Evolutionary conservation across 2,113 vertebrate genomes (phyloP), one percentile per base, ranked within the genome.

Genomic region (Pteropus alecto): DNA sequence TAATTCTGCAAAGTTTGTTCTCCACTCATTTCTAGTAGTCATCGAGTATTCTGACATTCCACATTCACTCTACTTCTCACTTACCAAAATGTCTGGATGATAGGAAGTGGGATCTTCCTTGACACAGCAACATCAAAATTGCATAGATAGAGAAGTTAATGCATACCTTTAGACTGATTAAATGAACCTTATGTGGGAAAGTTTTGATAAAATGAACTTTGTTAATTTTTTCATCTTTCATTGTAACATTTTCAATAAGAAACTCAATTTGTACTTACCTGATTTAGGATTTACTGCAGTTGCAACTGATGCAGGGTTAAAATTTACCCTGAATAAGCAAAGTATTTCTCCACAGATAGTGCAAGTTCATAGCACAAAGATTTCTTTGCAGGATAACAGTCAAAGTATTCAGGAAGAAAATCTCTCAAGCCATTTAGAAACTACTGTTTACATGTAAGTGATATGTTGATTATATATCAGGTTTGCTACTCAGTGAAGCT

Each of bases 361-460:
- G 41, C 21, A 68, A 41, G 15, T 79, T 61, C 30, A 87, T 73
- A 79, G 51, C 43, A 56, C 22, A 54, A 60, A 79, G 46, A 35
- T 90, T 97, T 96, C 51, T 96, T 94, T 68, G 54, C 22, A 63
- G 38, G n/a, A 33, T 68, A 73, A 56, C 24, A 18, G 22, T 78
- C 19, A 90, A 83, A 46, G 5, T 86, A 68, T 86, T 88, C 77
- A 94, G 46, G 46, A 77, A 88, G 15, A 86, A 70, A 54, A 82
- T 81, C 28, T 96, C n/a, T 89, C 46, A 88, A 68, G 56, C 0
- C 26, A 14, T 90, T 78, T 70, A 86, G 46, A 58, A 85, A 71
- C n/a, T 81, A 41, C 10, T 19, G 4, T 48, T 92, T 83, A 43
- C 43, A 26, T 84, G 30, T 84, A 77, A 56, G 26, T 38, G 51